Evolutionary conservation across 2,888 invertebrate species (phyloP), one percentile per base, ranked within the genome.

Genomic region (Gasteruption jaculator): DNA sequence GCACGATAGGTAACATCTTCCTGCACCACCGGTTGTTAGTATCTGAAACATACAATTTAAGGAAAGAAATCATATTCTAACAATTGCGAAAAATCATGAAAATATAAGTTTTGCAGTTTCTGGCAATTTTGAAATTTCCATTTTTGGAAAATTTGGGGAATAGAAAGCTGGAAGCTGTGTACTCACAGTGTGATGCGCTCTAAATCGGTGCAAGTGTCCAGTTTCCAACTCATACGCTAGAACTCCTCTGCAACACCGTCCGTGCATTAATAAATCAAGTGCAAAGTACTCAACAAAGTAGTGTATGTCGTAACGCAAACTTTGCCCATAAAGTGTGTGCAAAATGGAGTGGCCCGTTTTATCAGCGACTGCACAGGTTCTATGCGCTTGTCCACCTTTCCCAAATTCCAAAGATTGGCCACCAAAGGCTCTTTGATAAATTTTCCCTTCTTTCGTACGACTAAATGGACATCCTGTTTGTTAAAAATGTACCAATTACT

Each of bases 1-100:
- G 72, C 95, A 96, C n/a, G 95, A 95, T 78, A 96, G 95, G 75
- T 86, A 99, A 48, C 61, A 61, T 41, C 68, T 57, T 31, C 57
- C 67, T 4, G 59, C 56, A 16, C 67, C 67, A 2, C 67, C 67
- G 1, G 67, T 60, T 2, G 66, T 61, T 22, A 67, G n/a, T 5
- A 67, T 46, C 66, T 65, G 30, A 3, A n/a, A n/a, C n/a, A n/a
- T n/a, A n/a, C n/a, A n/a, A n/a, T n/a, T n/a, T n/a, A 37, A n/a
- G 33, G 14, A 16, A 38, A 2, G 22, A 5, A 26, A 40, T 39
- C 3, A 8, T 37, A 18, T 34, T 26, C 8, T 24, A 8, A 24
- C 7, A 24, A 8, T 8, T 24, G n/a, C n/a, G 8, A 24, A n/a
- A 24, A 7, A 8, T 7, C 7, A 8, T 24, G 7, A 24, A 8